Evolutionary conservation across 2,888 invertebrate genomes (phyloP), one percentile per base, ranked within the genome.

Genomic region (Euclidia mi): DNA sequence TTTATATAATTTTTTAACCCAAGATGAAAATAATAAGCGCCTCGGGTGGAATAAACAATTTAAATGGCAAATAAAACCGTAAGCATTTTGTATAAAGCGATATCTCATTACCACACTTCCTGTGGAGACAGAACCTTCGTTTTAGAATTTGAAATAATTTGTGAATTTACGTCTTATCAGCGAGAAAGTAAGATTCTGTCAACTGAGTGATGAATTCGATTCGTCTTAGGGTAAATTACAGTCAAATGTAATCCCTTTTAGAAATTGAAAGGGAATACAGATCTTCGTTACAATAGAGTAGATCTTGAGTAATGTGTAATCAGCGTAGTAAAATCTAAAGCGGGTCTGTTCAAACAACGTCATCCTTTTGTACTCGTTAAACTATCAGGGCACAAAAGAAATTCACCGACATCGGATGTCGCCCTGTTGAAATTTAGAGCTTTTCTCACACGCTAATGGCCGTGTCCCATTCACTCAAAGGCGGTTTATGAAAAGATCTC

Each of bases 301-400:
- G 79, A 83, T 88, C 85, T 87, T 86, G 87, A 87, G 85, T 87
- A 87, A 89, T 87, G 81, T 85, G 83, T 85, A 87, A 90, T 91
- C 88, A 87, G 84, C 77, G 84, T 84, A 83, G 84, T 85, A 84
- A 87, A 87, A 90, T 88, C 89, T 87, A 82, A 86, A 90, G 86
- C 82, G 89, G 86, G 83, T 85, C 84, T 82, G 82, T 80, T 89
- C 87, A 84, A 87, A 89, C 84, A 85, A 81, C 83, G 85, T 84
- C 84, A 84, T 80, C 84, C 89, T 87, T 86, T 91, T 90, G 91
- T 91, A 90, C 90, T 87, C 87, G 75, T 90, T 91, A 91, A 91
- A 90, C 89, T 88, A 89, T 87, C 88, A 87, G 82, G 78, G 78
- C 74, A 90, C 90, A 91, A 91, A 90, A 90, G 90, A 90, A 90